A percentile compares a stretch with the other conserved stretches of the same genome.
Conservation (phyloP, 2,797 vertebrate species). For the Rhinophrynus dorsalis region DNA sequence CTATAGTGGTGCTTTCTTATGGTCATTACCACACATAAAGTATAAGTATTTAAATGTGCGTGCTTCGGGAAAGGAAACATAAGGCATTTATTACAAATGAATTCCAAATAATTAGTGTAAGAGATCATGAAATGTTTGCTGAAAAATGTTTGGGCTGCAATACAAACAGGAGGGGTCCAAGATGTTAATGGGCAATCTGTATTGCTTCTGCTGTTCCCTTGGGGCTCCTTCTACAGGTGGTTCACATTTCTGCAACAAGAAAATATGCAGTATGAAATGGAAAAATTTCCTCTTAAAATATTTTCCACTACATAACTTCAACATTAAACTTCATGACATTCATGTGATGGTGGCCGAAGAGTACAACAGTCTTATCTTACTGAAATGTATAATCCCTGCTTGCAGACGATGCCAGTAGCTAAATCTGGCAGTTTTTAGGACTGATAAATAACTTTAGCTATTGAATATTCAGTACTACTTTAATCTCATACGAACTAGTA, state of each 20-base stretch:
- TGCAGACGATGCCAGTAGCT: constrained; percentile 34
- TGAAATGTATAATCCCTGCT: constrained; percentile 13
- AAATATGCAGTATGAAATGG: constrained; percentile 70
- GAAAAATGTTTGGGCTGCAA: constrained; percentile 50
- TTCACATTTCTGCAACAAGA: constrained; percentile 71
- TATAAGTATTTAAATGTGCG: constrained; percentile 52
- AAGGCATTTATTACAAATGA: constrained; percentile 72
- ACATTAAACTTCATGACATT: constrained; percentile 53
- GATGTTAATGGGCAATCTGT: constrained; percentile 64
- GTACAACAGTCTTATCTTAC: constrained; percentile 33
- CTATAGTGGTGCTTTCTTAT: constrained; percentile 55
- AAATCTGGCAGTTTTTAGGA: constrained; percentile 11
- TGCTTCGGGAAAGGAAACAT: constrained; percentile 63
- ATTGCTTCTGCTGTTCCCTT: constrained; percentile 61
- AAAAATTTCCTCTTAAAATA: constrained; percentile 67
- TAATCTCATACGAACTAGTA: too few species aligned
- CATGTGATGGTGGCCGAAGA: constrained; percentile 39
- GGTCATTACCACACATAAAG: constrained; percentile 57
- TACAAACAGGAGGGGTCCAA: constrained; percentile 61
- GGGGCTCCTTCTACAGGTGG: constrained; percentile 70
- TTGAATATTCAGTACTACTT: too few species aligned
- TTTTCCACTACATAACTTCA: constrained; percentile 65
- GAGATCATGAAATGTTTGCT: constrained; percentile 64
- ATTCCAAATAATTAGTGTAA: constrained; percentile 75
- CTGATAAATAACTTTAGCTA: too few species aligned